These are phyloP conservation scores for Pterois miles DNA, from an alignment of 2,797 vertebrate genomes.

Conservation along the genomic window DNA sequence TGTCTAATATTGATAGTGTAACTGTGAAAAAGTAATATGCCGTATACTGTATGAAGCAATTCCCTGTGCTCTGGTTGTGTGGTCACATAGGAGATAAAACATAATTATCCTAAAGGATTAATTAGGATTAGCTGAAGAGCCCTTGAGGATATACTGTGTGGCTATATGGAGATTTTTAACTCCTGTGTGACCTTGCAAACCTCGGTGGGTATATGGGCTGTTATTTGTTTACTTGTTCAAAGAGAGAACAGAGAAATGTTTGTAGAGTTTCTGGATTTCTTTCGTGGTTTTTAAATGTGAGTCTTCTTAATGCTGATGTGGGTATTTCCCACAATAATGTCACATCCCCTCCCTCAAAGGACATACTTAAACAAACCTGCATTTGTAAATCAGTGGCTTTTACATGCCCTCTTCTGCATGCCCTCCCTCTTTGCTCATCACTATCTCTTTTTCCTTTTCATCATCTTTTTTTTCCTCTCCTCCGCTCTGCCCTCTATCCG, in stretches of 20 bases:
- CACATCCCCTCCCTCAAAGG: not conserved
- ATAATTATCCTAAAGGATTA: constrained; percentile 65
- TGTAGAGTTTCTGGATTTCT: not conserved
- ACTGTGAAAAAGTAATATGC: constrained; percentile 9
- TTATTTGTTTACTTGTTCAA: constrained; percentile 25
- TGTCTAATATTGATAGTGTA: constrained; percentile 12
- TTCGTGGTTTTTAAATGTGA: not conserved
- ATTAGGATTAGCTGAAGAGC: constrained; percentile 59
- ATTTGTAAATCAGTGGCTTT: not conserved
- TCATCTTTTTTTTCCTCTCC: not conserved
- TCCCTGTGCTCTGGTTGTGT: constrained; percentile 28
- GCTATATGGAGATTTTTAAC: constrained; percentile 31
- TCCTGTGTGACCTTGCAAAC: constrained; percentile 3
- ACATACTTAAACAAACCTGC: not conserved
- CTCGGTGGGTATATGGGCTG: not conserved
- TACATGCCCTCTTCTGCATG: not conserved
- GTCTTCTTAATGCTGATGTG: not conserved
- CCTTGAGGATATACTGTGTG: constrained; percentile 20
- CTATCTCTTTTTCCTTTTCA: not conserved
- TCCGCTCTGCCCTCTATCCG: not conserved
- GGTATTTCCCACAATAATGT: not conserved
- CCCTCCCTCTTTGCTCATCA: not conserved
- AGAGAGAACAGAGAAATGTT: not conserved
- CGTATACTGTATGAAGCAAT: not conserved
- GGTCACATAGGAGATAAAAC: constrained; percentile 39